A percentile compares a stretch with the other conserved stretches of the same genome.
Evolutionary conservation across 2,888 invertebrate species (phyloP).

Genomic region (Seladonia tumulorum): DNA sequence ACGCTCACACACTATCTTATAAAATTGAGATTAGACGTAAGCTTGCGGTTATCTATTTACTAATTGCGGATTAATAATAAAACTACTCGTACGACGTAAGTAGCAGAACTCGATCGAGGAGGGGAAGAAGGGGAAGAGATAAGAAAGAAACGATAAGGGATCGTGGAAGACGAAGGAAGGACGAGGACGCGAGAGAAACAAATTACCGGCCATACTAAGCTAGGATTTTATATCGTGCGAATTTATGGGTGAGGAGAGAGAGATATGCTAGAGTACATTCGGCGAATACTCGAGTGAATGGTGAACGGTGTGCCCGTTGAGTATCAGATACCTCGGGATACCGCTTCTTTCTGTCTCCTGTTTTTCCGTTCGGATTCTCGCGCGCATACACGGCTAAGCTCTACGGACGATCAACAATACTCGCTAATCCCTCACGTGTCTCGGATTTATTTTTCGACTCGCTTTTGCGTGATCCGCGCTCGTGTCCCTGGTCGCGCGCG

Average conservation of each 20-base stretch:
- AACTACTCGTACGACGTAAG: slow-evolving; percentile 72
- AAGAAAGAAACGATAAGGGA: background rate
- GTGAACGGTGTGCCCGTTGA: slow-evolving; percentile 29
- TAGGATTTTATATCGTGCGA: slow-evolving; percentile 79
- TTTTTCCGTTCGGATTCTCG: slow-evolving; percentile 38
- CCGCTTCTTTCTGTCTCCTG: slow-evolving; percentile 48
- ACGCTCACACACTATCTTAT: slow-evolving; percentile 55
- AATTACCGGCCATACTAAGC: slow-evolving; percentile 81
- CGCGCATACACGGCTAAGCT: slow-evolving; percentile 29
- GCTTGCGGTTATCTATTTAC: slow-evolving; percentile 79
- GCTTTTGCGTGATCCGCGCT: slow-evolving; percentile 62
- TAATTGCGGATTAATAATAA: slow-evolving; percentile 77
- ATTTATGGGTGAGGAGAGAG: slow-evolving; percentile 56
- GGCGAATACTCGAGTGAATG: slow-evolving; percentile 54
- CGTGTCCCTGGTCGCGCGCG: slow-evolving; percentile 45
- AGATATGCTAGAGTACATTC: slow-evolving; percentile 42
- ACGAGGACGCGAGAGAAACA: slow-evolving; percentile 68
- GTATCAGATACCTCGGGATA: slow-evolving; percentile 42
- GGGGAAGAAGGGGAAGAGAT: background rate
- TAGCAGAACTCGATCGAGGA: slow-evolving; percentile 65
- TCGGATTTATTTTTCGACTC: slow-evolving; percentile 71
- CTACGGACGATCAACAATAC: slow-evolving; percentile 58
- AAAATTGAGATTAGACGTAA: slow-evolving; percentile 74
- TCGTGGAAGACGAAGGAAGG: slow-evolving; percentile 14
- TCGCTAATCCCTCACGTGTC: slow-evolving; percentile 64